Conservation (phyloP, 1,140 invertebrate species). For the Probaryconus sp. region DNA sequence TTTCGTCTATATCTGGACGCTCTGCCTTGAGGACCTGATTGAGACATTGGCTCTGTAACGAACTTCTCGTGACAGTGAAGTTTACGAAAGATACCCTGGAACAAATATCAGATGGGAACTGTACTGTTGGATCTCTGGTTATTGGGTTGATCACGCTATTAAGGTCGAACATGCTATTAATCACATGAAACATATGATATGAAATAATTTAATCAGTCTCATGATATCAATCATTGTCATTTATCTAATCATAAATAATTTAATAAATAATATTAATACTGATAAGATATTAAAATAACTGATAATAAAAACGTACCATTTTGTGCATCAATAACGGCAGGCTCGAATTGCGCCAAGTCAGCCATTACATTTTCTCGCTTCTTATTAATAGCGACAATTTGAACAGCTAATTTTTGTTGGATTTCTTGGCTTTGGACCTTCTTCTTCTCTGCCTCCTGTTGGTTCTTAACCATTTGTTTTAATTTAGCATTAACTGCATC, state of each 20-base stretch:
- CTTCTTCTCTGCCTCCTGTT: constrained; percentile 99
- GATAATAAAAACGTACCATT: constrained; percentile 84
- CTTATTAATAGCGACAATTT: constrained; percentile 94
- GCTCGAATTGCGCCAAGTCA: constrained; percentile 88
- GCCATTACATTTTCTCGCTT: constrained; percentile 84
- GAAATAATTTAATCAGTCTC: too few relatives aligned
- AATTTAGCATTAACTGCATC: constrained; percentile 99
- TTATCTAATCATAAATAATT: too few relatives aligned
- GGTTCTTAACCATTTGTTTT: constrained; percentile 99
- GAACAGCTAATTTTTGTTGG: constrained; percentile 92
- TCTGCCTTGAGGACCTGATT: constrained; percentile 99
- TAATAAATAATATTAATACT: too few relatives aligned
- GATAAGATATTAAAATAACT: constrained; percentile 16
- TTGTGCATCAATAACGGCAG: constrained; percentile 98
- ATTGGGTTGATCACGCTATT: constrained; percentile 99
- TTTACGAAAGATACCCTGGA: constrained; percentile 99
- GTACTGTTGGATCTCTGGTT: constrained; percentile 98
- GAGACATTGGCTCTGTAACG: constrained; percentile 98
- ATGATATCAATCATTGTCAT: too few relatives aligned
- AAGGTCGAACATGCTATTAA: too few relatives aligned
- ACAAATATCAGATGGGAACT: constrained; percentile 99
- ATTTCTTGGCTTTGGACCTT: constrained; percentile 99
- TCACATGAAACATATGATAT: too few relatives aligned
- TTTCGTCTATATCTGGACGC: constrained; percentile 98
- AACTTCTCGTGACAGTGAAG: constrained; percentile 98